Conservation (phyloP, 2,888 invertebrate species). For the Limnephilus rhombicus region DNA sequence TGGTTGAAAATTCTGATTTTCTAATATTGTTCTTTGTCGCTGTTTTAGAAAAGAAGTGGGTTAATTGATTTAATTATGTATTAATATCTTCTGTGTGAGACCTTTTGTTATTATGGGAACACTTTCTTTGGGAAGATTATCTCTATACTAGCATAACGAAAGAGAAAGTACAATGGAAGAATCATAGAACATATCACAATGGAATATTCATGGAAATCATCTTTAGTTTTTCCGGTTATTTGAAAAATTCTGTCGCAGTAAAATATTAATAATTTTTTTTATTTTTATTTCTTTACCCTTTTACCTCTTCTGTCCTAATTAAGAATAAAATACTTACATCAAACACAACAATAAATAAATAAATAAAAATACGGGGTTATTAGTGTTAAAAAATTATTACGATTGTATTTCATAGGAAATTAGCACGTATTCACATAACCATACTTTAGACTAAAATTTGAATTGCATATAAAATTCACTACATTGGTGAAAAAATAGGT, state of each 20-base stretch:
- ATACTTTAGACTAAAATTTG: too few species aligned
- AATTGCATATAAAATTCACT: too few species aligned
- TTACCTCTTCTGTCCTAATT: too few species aligned
- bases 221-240: not conserved
- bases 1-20: not conserved
- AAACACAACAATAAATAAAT: too few species aligned
- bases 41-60: not conserved
- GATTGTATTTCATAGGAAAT: too few species aligned
- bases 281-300: too few species aligned
- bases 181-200: not conserved
- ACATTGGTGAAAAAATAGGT: too few species aligned
- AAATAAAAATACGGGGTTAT: too few species aligned
- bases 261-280: not conserved
- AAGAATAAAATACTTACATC: too few species aligned
- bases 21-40: not conserved
- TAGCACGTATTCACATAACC: too few species aligned
- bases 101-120: not conserved
- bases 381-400: too few species aligned
- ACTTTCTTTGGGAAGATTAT: not conserved
- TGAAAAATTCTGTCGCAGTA: not conserved
- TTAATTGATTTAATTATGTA: not conserved
- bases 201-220: not conserved
- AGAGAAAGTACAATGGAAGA: not conserved
- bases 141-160: not conserved
- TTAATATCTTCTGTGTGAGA: not conserved